These are phyloP conservation scores for Epizoanthus ramosus DNA, from an alignment of 92 coral and sea anemone species.

Conservation along the genomic window DNA sequence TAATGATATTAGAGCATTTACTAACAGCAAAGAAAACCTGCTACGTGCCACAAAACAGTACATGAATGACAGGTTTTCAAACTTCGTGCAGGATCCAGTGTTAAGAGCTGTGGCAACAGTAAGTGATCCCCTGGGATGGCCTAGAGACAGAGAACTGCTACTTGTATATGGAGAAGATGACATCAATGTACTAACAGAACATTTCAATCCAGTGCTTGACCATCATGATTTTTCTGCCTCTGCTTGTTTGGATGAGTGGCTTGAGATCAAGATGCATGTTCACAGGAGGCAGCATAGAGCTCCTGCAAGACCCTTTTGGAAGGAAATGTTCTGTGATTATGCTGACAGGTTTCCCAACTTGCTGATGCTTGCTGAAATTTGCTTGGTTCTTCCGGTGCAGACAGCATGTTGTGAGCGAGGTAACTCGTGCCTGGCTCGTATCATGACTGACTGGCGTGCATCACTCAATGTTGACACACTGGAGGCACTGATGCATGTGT, in stretches of 20 bases:
- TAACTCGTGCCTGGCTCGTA: constrained; percentile 40
- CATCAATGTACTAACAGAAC: background rate
- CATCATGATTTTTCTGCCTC: constrained; percentile 40
- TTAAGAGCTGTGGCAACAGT: no score
- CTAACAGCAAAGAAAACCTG: no score
- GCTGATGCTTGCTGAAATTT: constrained; percentile 53
- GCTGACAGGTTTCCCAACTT: constrained; percentile 42
- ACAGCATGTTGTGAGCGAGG: constrained; percentile 49
- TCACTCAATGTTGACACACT: constrained; percentile 45
- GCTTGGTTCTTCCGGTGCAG: constrained; percentile 52
- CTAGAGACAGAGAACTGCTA: no score
- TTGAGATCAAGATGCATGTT: constrained; percentile 52
- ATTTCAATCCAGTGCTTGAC: constrained; percentile 52
- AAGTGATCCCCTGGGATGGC: background rate
- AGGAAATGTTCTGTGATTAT: constrained; percentile 42
- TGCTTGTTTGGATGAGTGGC: constrained; percentile 53
- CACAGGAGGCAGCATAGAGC: constrained; percentile 47
- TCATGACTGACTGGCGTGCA: constrained; percentile 51
- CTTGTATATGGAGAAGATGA: no score
- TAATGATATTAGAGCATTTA: background rate
- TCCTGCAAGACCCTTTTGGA: constrained; percentile 51
- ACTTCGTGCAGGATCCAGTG: no score
- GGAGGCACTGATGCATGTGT: constrained; percentile 41
- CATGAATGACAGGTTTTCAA: constrained; percentile 13
- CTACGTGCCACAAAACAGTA: no score